Evolutionary conservation across 2,888 invertebrate species (phyloP), one percentile per base, ranked within the genome.

Genomic region (Yponomeuta plumbellus): DNA sequence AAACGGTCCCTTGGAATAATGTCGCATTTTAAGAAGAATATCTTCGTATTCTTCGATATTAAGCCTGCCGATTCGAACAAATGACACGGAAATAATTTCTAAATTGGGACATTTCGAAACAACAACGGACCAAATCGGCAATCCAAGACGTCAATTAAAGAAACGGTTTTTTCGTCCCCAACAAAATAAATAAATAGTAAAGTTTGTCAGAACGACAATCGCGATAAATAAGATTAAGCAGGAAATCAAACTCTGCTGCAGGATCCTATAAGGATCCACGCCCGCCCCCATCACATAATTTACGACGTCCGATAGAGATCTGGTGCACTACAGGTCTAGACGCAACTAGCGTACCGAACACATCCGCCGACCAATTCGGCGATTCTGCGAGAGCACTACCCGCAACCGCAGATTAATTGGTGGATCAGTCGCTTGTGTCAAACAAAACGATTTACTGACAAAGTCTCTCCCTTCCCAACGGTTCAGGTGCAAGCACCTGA

Each of bases 311-410:
- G 88, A 86, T 87, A 86, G 85, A 75, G 82, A 86, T 80, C 84
- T 84, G 78, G 76, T 80, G 80, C 80, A 77, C 80, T 56, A 78
- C 66, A 67, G 83, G 90, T 91, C 90, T 91, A 91, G 90, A 91
- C 90, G 73, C 87, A 80, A 90, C 85, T 73, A 74, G 74, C 76
- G 76, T 74, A 74, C 83, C 80, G 85, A 83, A 90, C 86, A 79
- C 70, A 86, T 88, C 78, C 73, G 73, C 76, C 84, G 78, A 88
- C 85, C 70, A 71, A 75, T 80, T 76, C 70, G 70, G 73, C 56
- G 56, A 56, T 52, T n/a, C 11, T 21, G 11, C 17, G 62, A 3
- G 13, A 40, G 20, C 20, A 13, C 20, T 52, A 22, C 20, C 40
- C 4, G 20, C 11, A 11, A 20, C 21, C n/a, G n/a, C 52, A 26